Evolutionary conservation across 1,140 invertebrate genomes (phyloP).

Genomic region (Drosophila rhopaloa): DNA sequence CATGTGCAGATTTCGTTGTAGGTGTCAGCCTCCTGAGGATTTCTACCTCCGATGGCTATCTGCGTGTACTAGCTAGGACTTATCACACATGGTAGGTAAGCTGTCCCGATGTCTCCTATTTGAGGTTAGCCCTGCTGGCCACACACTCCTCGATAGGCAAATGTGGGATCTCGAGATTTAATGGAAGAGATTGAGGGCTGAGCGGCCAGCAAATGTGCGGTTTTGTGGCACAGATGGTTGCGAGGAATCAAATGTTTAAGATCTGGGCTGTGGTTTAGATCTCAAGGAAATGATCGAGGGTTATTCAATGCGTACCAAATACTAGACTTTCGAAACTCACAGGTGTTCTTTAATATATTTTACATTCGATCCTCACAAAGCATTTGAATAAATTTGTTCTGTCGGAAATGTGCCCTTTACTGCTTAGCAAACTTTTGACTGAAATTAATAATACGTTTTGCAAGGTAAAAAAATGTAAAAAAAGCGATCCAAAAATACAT

Average conservation of each 20-base stretch:
- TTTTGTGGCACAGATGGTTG: slow-evolving; percentile 33
- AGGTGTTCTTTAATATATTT: background rate
- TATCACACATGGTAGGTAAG: slow-evolving; percentile 23
- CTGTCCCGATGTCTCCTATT: slow-evolving; percentile 21
- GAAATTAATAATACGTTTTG: too few species aligned
- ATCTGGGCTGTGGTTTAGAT: slow-evolving; percentile 4
- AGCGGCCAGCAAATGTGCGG: slow-evolving; percentile 28
- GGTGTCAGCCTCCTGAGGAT: slow-evolving; percentile 75
- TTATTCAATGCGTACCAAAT: background rate
- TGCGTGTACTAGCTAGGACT: slow-evolving; percentile 26
- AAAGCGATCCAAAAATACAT: too few species aligned
- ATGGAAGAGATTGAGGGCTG: slow-evolving; percentile 41
- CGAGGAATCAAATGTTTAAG: slow-evolving; percentile 3
- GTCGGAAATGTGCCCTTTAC: too few species aligned
- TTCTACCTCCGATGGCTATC: slow-evolving; percentile 54
- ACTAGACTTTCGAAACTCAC: too few species aligned
- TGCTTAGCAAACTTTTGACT: too few species aligned
- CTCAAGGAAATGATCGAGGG: slow-evolving; percentile 1
- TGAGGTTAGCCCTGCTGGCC: slow-evolving; percentile 24
- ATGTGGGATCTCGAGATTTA: slow-evolving; percentile 51
- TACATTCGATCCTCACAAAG: background rate
- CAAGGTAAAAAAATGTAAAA: too few species aligned
- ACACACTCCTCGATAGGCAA: slow-evolving; percentile 55
- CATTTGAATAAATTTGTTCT: too few species aligned
- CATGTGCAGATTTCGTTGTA: slow-evolving; percentile 76